Base-by-base conservation (phyloP, 2,797 vertebrate genomes). In the Platalea minor region DNA sequence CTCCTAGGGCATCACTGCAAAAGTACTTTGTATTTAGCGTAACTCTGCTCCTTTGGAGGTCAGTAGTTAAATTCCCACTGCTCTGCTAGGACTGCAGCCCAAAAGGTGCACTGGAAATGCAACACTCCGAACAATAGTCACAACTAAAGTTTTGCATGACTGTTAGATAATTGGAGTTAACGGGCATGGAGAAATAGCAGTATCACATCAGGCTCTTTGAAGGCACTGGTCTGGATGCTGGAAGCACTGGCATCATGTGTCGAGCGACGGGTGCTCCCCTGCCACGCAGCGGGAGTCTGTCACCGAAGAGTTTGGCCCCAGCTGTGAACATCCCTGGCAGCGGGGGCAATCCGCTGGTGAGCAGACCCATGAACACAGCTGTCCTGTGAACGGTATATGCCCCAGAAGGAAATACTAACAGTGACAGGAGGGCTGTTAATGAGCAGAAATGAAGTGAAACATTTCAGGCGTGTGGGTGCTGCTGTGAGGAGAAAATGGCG, bases 181-280 rank as follows among this genome's bases (percentile, higher is more conserved):
- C 0, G 3, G 69, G 57, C 46, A 68, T 0, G 1, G 61, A 15
- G 41, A 68, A 88, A 75, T 2, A 39, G n/a, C 41, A 69, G 29
- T 17, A 13, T 16, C 43, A 16, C 18, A 29, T 41, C 2, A 1
- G 46, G 43, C 24, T 60, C 57, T 68, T 26, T 56, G 57, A 68
- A 24, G 25, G 65, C 29, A 23, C 31, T 50, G 61, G 10, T 53
- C 31, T 53, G n/a, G 72, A 19, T 67, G 59, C 59, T 88, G 83
- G 46, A 59, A 87, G 35, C 4, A 1, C 72, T 50, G 45, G 61
- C 14, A 61, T 48, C 25, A 2, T 28, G 28, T 57, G 43, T 20
- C 0, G 0, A n/a, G 39, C 0, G 1, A 28, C 29, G 37, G 41
- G 6, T 80, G 76, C 5, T 84, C 61, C 56, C 19, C 2, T 0